Percentiles rank a stretch among this genome's conserved stretches.
Evolutionary conservation across 2,797 vertebrate species (phyloP).

Genomic region (Megalops cyprinoides): DNA sequence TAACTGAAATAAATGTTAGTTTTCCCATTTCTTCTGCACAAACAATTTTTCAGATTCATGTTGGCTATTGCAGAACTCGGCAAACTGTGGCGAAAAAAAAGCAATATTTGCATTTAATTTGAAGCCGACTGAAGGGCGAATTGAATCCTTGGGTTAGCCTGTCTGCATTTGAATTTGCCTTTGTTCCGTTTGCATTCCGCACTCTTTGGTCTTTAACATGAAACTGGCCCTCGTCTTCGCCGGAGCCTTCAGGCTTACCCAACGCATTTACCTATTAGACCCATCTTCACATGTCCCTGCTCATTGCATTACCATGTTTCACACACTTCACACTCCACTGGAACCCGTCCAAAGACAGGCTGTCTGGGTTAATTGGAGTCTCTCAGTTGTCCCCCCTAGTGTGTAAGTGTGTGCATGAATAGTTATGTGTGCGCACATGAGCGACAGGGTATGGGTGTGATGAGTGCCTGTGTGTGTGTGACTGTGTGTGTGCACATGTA

Average conservation of each 20-base stretch:
- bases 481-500: too few relatives aligned
- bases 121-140: too few relatives aligned
- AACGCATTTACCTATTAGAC: not conserved
- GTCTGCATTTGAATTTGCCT: not conserved
- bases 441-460: not conserved
- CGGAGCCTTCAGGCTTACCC: not conserved
- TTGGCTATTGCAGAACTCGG: too few relatives aligned
- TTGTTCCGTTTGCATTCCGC: conserved; percentile 9
- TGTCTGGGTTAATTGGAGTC: not conserved
- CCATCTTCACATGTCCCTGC: not conserved
- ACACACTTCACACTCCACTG: not conserved
- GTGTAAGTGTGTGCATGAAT: not conserved
- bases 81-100: too few relatives aligned
- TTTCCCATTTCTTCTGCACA: too few relatives aligned
- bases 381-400: not conserved
- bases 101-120: too few relatives aligned
- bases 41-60: too few relatives aligned
- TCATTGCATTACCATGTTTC: conserved; percentile 1
- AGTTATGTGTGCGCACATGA: not conserved
- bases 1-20: too few relatives aligned
- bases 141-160: not conserved
- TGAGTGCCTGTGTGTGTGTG: not conserved
- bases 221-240: not conserved
- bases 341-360: not conserved
- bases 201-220: conserved; percentile 8